Evolutionary conservation across 2,888 invertebrate species (phyloP), one percentile per base, ranked within the genome.

Genomic region (Chironomus riparius): DNA sequence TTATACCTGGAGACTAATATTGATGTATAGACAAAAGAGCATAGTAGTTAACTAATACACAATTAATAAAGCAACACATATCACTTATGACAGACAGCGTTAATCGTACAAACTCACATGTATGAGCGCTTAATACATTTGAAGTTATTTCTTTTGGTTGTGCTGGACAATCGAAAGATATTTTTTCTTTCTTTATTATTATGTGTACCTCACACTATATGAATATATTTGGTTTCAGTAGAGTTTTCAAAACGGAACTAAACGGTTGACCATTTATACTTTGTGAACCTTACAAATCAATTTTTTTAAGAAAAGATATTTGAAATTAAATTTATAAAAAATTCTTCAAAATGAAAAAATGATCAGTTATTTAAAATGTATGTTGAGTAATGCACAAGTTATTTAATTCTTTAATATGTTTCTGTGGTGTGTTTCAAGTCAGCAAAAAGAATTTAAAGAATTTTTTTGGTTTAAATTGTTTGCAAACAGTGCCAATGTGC

Each of bases 191-290:
- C 24, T 24, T 21, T 65, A 24, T 22, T 24, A 21, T 24, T 21
- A 65, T 21, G 65, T 65, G 56, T 24, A 15, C 56, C 18, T 56
- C 24, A 24, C 13, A 21, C 65, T 65, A 65, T 21, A 65, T 24
- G 13, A 24, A 65, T 62, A 15, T 21, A 24, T 21, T 22, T 15
- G 18, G 21, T 22, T 24, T 65, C 72, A 72, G 72, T 72, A 13
- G 62, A 62, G 61, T 61, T 72, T 61, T 72, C 21, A 62, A 72
- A 38, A 72, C 72, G 72, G 72, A 72, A 72, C 72, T 72, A 61
- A 10, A 28, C 72, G 18, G 72, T 38, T 47, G 28, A n/a, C 6
- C 7, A 15, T 56, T 56, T 56, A 50, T 61, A 5, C 21, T 4
- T 22, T 22, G n/a, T 4, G 5, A 15, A 50, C 1, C n/a, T 15